A percentile compares a stretch with the other conserved stretches of the same genome.
These are phyloP conservation scores for Sabatieria punctata DNA, from an alignment of 2,888 invertebrate genomes.

Conservation along the genomic window DNA sequence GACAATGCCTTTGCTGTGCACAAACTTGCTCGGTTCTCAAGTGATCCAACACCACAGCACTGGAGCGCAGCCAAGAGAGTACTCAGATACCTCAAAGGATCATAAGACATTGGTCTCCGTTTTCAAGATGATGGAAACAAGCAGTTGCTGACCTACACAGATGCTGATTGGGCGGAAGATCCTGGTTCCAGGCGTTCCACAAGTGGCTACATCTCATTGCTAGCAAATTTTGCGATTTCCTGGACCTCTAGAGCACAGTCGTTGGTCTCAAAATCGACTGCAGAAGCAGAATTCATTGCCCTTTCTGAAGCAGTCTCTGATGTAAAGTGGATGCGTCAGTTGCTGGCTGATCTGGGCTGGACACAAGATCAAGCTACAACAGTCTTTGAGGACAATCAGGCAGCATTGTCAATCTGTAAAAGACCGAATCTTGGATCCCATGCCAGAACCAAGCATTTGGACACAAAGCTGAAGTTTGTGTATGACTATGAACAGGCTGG, in stretches of 20 bases:
- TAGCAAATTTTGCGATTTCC: conserved; percentile 19
- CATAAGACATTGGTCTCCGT: too few species aligned
- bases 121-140: too few species aligned
- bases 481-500: not conserved
- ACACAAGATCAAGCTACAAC: not conserved
- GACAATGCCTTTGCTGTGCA: too few species aligned
- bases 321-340: conserved; percentile 11
- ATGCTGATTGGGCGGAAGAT: too few species aligned
- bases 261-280: conserved; percentile 23
- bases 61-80: too few species aligned
- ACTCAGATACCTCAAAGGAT: too few species aligned
- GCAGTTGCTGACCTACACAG: too few species aligned
- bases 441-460: not conserved
- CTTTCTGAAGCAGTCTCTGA: conserved; percentile 14
- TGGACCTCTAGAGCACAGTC: conserved; percentile 28
- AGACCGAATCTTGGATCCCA: not conserved
- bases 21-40: too few species aligned
- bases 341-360: conserved; percentile 1
- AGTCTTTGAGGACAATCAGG: not conserved
- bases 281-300: conserved; percentile 30
- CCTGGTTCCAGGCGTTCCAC: too few species aligned
- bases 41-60: too few species aligned
- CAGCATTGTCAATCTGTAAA: not conserved
- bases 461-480: conserved; percentile 2
- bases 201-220: conserved; percentile 21